Percentiles rank a stretch among this genome's conserved stretches.
phyloP scores from a whole-genome alignment of 2,888 invertebrate genomes.

The Dynastes tityus region DNA sequence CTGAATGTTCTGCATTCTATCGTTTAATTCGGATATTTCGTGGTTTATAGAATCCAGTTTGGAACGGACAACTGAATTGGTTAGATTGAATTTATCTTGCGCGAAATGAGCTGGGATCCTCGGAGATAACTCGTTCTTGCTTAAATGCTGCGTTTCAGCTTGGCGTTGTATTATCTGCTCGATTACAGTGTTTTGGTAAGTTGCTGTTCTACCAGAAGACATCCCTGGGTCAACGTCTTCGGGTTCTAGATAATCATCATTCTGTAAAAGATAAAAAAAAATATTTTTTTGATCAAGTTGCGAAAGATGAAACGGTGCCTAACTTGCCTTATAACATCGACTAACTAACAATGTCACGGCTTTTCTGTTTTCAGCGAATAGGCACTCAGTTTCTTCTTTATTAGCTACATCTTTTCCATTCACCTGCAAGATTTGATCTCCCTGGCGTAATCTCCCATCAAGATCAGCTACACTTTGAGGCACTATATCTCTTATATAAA shows the following conservation, averaged over 20 bases:
- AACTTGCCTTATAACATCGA: constrained; percentile 73
- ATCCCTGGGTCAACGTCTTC: constrained; percentile 57
- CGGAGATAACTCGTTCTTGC: constrained; percentile 62
- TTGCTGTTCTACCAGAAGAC: constrained; percentile 63
- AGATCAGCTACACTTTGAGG: constrained; percentile 75
- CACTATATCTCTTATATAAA: constrained; percentile 79
- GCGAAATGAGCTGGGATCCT: constrained; percentile 67
- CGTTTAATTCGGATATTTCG: constrained; percentile 74
- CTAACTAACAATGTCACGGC: constrained; percentile 76
- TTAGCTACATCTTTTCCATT: constrained; percentile 77
- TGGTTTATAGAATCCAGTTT: constrained; percentile 71
- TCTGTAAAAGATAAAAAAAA: constrained; percentile 56
- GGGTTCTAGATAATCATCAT: constrained; percentile 64
- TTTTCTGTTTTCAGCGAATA: constrained; percentile 75
- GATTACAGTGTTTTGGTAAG: constrained; percentile 72
- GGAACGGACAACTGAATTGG: constrained; percentile 65
- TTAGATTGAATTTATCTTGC: constrained; percentile 64
- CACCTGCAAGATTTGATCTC: constrained; percentile 77
- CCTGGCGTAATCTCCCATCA: constrained; percentile 76
- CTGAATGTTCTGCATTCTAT: constrained; percentile 76
- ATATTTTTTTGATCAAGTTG: background rate
- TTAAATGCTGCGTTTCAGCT: constrained; percentile 58
- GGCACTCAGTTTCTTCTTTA: constrained; percentile 75
- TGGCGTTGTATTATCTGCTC: constrained; percentile 71
- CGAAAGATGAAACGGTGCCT: background rate